Evolutionary conservation across 2,113 vertebrate species (phyloP), one percentile per base, ranked within the genome.

Genomic region (Alligator mississippiensis): DNA sequence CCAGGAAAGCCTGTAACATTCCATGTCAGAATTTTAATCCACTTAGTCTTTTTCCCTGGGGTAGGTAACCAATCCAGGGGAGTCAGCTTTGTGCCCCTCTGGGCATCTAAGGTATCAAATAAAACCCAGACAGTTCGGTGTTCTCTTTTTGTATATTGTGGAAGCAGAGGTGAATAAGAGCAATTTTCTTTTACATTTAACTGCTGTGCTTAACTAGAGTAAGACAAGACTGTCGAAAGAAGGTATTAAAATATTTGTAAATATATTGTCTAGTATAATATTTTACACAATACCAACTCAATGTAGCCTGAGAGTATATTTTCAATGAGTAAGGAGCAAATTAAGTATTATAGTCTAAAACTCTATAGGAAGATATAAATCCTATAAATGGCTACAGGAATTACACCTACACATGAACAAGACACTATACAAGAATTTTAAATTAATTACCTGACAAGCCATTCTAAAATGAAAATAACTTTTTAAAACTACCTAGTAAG

Each of bases 1-100:
- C 90, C 83, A 86, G 92, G 91, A 88, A 66, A 34, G 9, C 92
- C 79, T 28, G 87, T 92, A 92, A 68, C 38, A 66, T 88, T 95
- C 77, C 78, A 82, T 85, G 85, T 87, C 84, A 96, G 92, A 92
- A 90, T 95, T 94, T 97, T 96, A 97, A 97, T 95, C 90, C 94
- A 88, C 63, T 83, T 94, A 96, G 84, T 84, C 54, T 64, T 78
- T 72, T 90, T 82, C 47, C 14, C 80, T 90, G 57, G 34, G 57
- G 59, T 64, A 24, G 63, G 34, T 91, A 94, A 96, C 96, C 94
- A 95, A 96, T 96, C 92, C 77, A 34, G 22, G 54, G 34, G 58
- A 63, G 82, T 82, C 90, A 93, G 74, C 84, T 94, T 92, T 95
- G 80, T 19, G 82, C 90, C 84, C 78, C 47, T 84, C 3, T 38